Evolutionary conservation across 2,797 vertebrate species (phyloP).

Genomic region (Liparis tanakae): DNA sequence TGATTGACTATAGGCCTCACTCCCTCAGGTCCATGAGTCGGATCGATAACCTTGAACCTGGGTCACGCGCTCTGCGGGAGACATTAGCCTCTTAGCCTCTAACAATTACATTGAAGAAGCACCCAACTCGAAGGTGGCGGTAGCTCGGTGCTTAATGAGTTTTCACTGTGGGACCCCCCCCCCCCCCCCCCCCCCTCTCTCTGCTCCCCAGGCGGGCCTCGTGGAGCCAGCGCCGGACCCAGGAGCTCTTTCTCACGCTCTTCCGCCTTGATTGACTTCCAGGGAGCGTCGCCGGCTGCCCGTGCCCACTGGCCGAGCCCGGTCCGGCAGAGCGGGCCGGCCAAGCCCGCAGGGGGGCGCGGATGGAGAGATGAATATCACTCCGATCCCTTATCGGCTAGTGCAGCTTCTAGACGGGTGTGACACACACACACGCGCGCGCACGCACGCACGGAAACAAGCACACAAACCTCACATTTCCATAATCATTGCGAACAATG

Average conservation of each 20-base stretch:
- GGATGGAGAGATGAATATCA: conserved; percentile 46
- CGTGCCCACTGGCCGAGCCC: conserved; percentile 54
- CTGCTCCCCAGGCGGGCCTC: conserved; percentile 59
- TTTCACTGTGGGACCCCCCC: conserved; percentile 47
- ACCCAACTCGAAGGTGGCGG: conserved; percentile 1
- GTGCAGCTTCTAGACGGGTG: conserved; percentile 70
- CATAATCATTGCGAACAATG: too few species aligned
- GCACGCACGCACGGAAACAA: not conserved
- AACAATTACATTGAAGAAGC: conserved; percentile 31
- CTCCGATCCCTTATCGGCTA: conserved; percentile 81
- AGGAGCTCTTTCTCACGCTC: conserved; percentile 73
- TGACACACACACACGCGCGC: conserved; percentile 34
- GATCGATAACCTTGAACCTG: conserved; percentile 12
- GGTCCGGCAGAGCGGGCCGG: conserved; percentile 44
- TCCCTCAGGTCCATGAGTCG: not conserved
- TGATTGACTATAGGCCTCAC: not conserved
- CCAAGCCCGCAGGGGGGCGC: conserved; percentile 36
- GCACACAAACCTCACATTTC: not conserved
- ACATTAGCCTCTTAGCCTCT: conserved; percentile 26
- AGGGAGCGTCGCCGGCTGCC: conserved; percentile 63
- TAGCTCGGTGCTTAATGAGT: conserved; percentile 43
- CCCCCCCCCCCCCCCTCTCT: conserved; percentile 33
- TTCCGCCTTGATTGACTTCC: conserved; percentile 75
- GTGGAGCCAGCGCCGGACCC: conserved; percentile 54
- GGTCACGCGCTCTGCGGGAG: conserved; percentile 19